Base-by-base conservation (phyloP, 2,113 vertebrate genomes). In the Bathybates hornii region DNA sequence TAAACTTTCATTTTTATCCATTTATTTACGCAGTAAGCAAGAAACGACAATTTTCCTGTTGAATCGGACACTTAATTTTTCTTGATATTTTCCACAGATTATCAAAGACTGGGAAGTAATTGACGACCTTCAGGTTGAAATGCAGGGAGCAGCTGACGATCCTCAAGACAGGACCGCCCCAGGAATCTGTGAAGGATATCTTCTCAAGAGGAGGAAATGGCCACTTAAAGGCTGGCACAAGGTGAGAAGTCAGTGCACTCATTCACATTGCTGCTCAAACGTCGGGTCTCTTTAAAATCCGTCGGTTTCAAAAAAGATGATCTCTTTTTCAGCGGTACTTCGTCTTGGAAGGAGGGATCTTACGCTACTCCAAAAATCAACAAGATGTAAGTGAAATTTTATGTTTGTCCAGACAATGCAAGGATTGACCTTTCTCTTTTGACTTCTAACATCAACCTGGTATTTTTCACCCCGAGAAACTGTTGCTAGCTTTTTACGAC, bases 171-270 rank as follows among this genome's bases (percentile, higher is more conserved):
- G 89, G 78, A 88, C 91, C 4, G 2, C 88, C 6, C 97, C 95
- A 0, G 97, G 95, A 21, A 91, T 97, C 52, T 98, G 98, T 81
- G 98, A 99, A 91, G 98, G 98, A 0, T 98, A 97, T 89, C 96
- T 99, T 87, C 97, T 98, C 73, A 99, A 99, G 95, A 98, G 97
- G 95, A 98, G 98, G 85, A 99, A 98, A 93, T 99, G 98, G 97
- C 98, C 98, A 3, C 96, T 99, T 34, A 98, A 98, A 90, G 98
- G 98, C 27, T 99, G 98, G 98, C 98, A 99, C 96, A 99, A 98
- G 98, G 98, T 99, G 90, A 96, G 16, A 45, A 8, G 6, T 41
- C 5, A 5, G 36, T 41, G 48, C 61, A 17, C 36, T 81, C 54
- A n/a, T 0, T 56, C 24, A 7, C 19, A 0, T 19, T 21, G 12